These are phyloP conservation scores for Sardina pilchardus DNA, from an alignment of 2,113 vertebrate species.

Conservation along the genomic window DNA sequence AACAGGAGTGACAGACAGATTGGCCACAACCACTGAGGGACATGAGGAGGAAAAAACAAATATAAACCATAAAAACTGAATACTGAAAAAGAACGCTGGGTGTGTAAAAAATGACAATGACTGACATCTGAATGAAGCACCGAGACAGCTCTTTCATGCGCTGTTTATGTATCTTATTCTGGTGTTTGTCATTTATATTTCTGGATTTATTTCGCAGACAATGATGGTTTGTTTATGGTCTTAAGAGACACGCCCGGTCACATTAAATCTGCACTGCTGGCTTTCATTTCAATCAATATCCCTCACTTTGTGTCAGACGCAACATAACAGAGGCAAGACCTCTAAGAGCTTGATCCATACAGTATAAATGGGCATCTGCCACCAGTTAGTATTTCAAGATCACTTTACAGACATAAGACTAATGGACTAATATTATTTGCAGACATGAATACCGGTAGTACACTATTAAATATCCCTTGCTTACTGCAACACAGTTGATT, in stretches of 20 bases:
- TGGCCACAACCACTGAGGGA: slow-evolving; percentile 2
- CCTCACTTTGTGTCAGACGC: neutral
- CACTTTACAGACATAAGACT: neutral
- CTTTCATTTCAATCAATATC: slow-evolving; percentile 40
- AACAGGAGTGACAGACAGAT: slow-evolving; percentile 6
- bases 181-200: neutral
- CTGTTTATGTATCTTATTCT: neutral
- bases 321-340: slow-evolving; percentile 5
- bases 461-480: neutral
- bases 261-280: slow-evolving; percentile 28
- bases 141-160: neutral
- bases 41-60: neutral
- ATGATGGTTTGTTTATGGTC: slow-evolving; percentile 19
- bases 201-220: neutral
- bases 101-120: neutral
- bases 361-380: neutral
- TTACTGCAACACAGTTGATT: neutral
- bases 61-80: neutral
- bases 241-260: neutral
- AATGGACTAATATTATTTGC: neutral
- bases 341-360: neutral
- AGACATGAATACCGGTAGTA: neutral
- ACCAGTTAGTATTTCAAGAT: neutral
- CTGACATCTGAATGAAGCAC: neutral
- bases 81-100: neutral